These are phyloP conservation scores for Balearica regulorum DNA, from an alignment of 2,797 vertebrate genomes.

Conservation along the genomic window DNA sequence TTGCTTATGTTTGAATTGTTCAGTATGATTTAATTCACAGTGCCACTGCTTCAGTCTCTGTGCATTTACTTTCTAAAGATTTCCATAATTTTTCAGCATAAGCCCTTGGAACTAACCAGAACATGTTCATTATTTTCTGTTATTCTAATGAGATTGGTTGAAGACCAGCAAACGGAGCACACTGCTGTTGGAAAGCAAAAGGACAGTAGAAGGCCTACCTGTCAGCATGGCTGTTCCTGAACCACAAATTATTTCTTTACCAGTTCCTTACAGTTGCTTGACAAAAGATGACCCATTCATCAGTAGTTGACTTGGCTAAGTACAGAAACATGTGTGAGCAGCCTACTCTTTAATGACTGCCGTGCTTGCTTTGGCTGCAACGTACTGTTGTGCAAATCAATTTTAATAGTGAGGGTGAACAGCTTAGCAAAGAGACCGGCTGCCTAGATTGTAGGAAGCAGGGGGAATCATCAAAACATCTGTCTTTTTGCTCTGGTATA, in stretches of 20 bases:
- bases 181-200: neutral
- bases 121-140: neutral
- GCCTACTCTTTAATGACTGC: slow-evolving; percentile 1
- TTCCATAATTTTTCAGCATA: neutral
- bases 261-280: slow-evolving; percentile 6
- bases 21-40: neutral
- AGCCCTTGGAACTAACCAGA: neutral
- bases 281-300: slow-evolving; percentile 39
- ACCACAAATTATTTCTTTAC: neutral
- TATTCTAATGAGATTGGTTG: neutral
- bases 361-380: slow-evolving; percentile 42
- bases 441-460: slow-evolving; percentile 6
- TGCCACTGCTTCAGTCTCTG: neutral
- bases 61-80: neutral
- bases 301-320: slow-evolving; percentile 22
- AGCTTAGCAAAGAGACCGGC: slow-evolving; percentile 16
- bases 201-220: neutral
- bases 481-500: slow-evolving; percentile 38
- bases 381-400: slow-evolving; percentile 35
- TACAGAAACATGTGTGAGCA: slow-evolving; percentile 43
- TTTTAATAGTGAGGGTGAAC: slow-evolving; percentile 47
- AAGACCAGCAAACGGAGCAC: neutral
- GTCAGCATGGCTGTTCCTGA: slow-evolving; percentile 14
- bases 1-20: neutral
- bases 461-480: slow-evolving; percentile 14